Evolutionary conservation across 2,888 invertebrate genomes (phyloP).

Genomic region (Idaea dimidiata): DNA sequence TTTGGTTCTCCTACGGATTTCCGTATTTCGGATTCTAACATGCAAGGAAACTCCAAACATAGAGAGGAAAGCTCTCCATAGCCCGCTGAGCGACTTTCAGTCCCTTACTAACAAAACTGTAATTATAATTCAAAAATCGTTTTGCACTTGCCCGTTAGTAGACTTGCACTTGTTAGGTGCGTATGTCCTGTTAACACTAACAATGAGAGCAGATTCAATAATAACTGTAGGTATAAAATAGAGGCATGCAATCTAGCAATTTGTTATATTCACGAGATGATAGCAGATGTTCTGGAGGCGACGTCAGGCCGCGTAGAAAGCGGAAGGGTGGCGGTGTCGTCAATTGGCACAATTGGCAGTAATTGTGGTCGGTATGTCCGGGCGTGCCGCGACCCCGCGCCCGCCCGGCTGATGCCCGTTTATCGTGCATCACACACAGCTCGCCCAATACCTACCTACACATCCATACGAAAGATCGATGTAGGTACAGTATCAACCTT

Average conservation of each 20-base stretch:
- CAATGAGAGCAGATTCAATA: slow-evolving; percentile 1
- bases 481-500: slow-evolving; percentile 4
- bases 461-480: slow-evolving; percentile 7
- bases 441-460: not conserved
- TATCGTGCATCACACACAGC: not conserved
- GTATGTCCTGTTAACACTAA: not conserved
- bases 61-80: too few relatives aligned
- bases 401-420: slow-evolving; percentile 4
- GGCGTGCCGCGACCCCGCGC: slow-evolving; percentile 47
- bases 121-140: not conserved
- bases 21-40: too few relatives aligned
- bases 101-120: not conserved
- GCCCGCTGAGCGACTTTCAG: too few relatives aligned
- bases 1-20: too few relatives aligned
- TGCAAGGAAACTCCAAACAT: too few relatives aligned
- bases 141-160: not conserved
- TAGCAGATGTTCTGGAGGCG: slow-evolving; percentile 59
- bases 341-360: slow-evolving; percentile 79
- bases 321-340: slow-evolving; percentile 75
- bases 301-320: slow-evolving; percentile 59
- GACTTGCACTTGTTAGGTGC: not conserved
- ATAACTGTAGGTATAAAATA: not conserved
- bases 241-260: slow-evolving; percentile 27
- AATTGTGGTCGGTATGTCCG: slow-evolving; percentile 79
- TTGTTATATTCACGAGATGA: slow-evolving; percentile 32